Percentiles rank a stretch among this genome's conserved stretches.
Evolutionary conservation across 2,888 invertebrate genomes (phyloP).

Genomic region (Leptinotarsa tumamoca): DNA sequence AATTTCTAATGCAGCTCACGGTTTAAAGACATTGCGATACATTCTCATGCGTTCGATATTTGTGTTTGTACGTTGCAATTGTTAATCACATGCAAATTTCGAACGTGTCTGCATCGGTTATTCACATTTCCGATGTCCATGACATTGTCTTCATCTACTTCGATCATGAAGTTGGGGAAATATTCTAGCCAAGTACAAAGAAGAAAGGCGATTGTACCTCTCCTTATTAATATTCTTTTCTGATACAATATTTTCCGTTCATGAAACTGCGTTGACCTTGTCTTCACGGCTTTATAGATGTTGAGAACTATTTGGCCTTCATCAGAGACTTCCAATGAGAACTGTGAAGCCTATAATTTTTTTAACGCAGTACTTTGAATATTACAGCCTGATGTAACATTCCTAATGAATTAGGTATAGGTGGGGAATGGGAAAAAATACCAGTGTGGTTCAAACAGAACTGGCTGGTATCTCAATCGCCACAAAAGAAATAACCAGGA

Average conservation of each 20-base stretch:
- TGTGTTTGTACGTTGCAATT: constrained; percentile 16
- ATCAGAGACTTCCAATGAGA: too few relatives aligned
- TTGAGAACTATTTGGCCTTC: not conserved
- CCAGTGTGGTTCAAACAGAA: too few relatives aligned
- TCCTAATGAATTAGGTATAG: too few relatives aligned
- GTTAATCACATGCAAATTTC: constrained; percentile 10
- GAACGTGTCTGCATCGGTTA: constrained; percentile 2
- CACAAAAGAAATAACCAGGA: too few relatives aligned
- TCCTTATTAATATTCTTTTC: not conserved
- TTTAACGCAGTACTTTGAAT: too few relatives aligned
- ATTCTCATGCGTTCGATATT: constrained; percentile 18
- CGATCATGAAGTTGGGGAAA: not conserved
- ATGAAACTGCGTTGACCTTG: not conserved
- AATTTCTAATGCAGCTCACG: not conserved
- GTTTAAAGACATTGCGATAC: constrained; percentile 5
- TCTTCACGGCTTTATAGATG: not conserved
- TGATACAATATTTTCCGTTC: not conserved
- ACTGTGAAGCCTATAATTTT: too few relatives aligned
- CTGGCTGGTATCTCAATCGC: too few relatives aligned
- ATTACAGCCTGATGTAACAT: too few relatives aligned
- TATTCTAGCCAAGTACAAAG: constrained; percentile 1
- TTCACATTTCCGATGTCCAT: constrained; percentile 14
- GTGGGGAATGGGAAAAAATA: too few relatives aligned
- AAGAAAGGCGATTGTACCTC: not conserved
- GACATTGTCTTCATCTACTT: constrained; percentile 6